Conservation (phyloP, 64 coral and sea anemone genomes). For the Orbicella faveolata region DNA sequence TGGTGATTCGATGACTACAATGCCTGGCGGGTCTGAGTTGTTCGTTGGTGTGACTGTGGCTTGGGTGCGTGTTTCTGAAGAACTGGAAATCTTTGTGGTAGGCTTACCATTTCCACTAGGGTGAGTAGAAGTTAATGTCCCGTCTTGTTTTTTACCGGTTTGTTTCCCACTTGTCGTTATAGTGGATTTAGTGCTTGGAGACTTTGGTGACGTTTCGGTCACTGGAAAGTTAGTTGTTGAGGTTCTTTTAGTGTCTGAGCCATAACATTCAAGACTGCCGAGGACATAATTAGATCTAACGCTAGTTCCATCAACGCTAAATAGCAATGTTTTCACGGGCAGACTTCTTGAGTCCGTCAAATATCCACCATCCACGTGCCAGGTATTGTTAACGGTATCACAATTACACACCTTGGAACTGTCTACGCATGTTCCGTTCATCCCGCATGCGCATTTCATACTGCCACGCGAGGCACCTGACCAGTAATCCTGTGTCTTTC, state of each 20-base stretch:
- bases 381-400: slow-evolving; percentile 51
- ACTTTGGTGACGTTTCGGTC: not conserved
- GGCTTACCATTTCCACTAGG: slow-evolving; percentile 6
- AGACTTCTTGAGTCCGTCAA: slow-evolving; percentile 49
- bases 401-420: slow-evolving; percentile 73
- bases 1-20: slow-evolving; percentile 74
- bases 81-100: not conserved
- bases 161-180: not conserved
- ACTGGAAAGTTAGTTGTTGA: slow-evolving; percentile 2
- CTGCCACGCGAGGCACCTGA: slow-evolving; percentile 73
- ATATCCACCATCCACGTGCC: slow-evolving; percentile 78
- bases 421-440: slow-evolving; percentile 65
- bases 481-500: slow-evolving; percentile 82
- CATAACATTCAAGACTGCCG: slow-evolving; percentile 81
- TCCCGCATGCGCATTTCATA: slow-evolving; percentile 78
- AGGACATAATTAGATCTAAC: slow-evolving; percentile 42
- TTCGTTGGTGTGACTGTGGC: not conserved
- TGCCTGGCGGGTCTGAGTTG: not conserved
- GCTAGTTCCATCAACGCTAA: slow-evolving; percentile 72
- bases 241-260: slow-evolving; percentile 29
- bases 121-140: not conserved
- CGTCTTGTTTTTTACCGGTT: not conserved
- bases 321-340: slow-evolving; percentile 69
- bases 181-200: slow-evolving; percentile 12
- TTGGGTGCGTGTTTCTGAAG: not conserved